These are phyloP conservation scores for Brachionus asplanchnoidis DNA, from an alignment of 1,140 invertebrate species.

Conservation along the genomic window DNA sequence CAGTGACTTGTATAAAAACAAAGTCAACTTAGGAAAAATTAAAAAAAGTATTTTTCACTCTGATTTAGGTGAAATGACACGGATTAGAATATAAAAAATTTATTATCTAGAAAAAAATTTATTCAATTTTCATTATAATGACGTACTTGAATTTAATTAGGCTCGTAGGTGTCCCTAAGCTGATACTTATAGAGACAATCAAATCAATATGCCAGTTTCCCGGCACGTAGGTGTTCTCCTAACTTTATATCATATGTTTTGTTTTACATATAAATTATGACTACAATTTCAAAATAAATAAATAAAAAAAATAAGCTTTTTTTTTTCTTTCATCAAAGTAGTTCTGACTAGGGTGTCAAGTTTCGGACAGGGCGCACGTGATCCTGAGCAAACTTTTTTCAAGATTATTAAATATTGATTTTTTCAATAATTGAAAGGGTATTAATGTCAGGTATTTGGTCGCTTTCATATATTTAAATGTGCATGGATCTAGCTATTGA, in stretches of 20 bases:
- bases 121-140: not conserved
- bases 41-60: not conserved
- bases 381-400: not conserved
- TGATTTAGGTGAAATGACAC: not conserved
- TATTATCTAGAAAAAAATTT: not conserved
- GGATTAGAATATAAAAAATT: not conserved
- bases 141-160: constrained; percentile 1
- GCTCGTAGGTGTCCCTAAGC: not conserved
- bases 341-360: not conserved
- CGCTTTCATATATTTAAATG: not conserved
- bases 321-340: not conserved
- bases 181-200: not conserved
- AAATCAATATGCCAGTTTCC: not conserved
- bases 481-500: not conserved
- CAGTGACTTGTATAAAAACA: not conserved
- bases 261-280: constrained; percentile 7
- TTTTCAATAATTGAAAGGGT: not conserved
- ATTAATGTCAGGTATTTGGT: not conserved
- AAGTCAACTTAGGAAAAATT: not conserved
- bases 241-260: constrained; percentile 13
- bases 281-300: constrained; percentile 11
- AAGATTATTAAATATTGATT: not conserved
- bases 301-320: not conserved
- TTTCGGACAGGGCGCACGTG: not conserved
- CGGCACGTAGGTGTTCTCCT: not conserved